Percentiles rank a stretch among this genome's conserved stretches.
Evolutionary conservation across 92 coral and sea anemone genomes (phyloP).

Genomic region (Actinernus sp.): DNA sequence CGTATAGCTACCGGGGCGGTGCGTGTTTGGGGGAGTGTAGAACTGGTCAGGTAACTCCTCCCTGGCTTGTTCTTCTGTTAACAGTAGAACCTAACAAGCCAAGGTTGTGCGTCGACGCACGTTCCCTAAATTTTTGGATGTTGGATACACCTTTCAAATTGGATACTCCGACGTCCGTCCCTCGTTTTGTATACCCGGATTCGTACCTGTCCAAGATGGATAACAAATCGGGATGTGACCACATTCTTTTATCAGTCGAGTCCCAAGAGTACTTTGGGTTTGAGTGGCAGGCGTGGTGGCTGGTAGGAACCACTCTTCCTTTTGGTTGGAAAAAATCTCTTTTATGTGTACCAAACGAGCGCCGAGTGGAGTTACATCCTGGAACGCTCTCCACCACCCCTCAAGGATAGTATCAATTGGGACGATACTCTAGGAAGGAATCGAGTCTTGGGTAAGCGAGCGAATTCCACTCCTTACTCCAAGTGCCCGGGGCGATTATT

Average conservation of each 20-base stretch:
- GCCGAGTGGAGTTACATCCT: no score
- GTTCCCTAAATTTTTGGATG: slow-evolving; percentile 21
- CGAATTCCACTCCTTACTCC: no score
- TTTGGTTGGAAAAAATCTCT: slow-evolving; percentile 58
- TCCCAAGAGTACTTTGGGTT: slow-evolving; percentile 30
- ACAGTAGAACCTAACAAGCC: slow-evolving; percentile 43
- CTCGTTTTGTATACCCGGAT: slow-evolving; percentile 21
- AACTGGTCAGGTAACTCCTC: slow-evolving; percentile 1
- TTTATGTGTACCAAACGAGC: no score
- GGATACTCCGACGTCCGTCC: slow-evolving; percentile 19
- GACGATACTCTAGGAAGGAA: no score
- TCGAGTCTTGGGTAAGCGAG: no score
- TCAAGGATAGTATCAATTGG: no score
- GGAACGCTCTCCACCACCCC: no score
- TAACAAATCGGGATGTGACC: slow-evolving; percentile 40
- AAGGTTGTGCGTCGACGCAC: slow-evolving; percentile 17
- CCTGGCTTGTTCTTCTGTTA: slow-evolving; percentile 17
- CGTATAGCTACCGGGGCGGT: slow-evolving; percentile 26
- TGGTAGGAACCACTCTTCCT: slow-evolving; percentile 25
- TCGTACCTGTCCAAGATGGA: slow-evolving; percentile 18
- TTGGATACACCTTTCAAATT: slow-evolving; percentile 31
- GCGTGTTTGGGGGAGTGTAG: slow-evolving; percentile 24
- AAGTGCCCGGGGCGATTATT: no score
- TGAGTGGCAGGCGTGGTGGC: slow-evolving; percentile 49
- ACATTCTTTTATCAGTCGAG: background rate